Evolutionary conservation across 92 coral and sea anemone species (phyloP), one percentile per base, ranked within the genome.

Genomic region (Blastomussa wellsi): DNA sequence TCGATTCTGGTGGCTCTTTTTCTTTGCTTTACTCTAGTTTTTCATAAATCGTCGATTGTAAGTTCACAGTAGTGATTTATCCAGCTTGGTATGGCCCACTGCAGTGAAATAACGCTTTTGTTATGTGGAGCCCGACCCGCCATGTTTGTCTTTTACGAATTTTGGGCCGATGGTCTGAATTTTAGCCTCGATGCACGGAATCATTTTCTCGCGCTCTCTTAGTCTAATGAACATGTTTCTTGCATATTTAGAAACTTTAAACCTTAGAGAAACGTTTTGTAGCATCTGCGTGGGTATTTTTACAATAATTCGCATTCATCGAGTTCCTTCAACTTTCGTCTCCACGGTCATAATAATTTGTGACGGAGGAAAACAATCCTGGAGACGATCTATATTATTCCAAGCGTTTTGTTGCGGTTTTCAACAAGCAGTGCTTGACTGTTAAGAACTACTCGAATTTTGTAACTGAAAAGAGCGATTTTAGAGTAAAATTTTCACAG

Each of bases 61-160:
- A 75, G 74, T 62, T 74, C 62, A 81, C 42, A 14, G 87, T 74
- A 17, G 87, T 83, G 80, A 83, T 83, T 83, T 83, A 57, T 74
- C 44, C 87, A 33, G 37, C 22, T 26, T 55, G 60, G 60, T 24
- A 0, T 24, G 42, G 33, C 73, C 74, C 31, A 39, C 87, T 74
- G 73, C 14, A 62, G 74, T 36, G 35, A 83, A 62, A 57, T 59
- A 77, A 60, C 76, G 86, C 88, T 84, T 64, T 73, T 72, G 89
- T 78, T 80, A 57, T 36, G 48, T 29, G 37, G 57, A 60, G 85
- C 33, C 68, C 5, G 53, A 32, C 90, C 83, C 92, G 88, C 92
- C 92, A 86, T 89, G 90, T 89, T 91, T 85, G 85, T 89, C 86
- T 72, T 70, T 76, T 53, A 47, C 88, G 88, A 82, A 79, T 44